These are phyloP conservation scores for Orcinus orca DNA, from an alignment of 2,113 vertebrate species.

Conservation along the genomic window DNA sequence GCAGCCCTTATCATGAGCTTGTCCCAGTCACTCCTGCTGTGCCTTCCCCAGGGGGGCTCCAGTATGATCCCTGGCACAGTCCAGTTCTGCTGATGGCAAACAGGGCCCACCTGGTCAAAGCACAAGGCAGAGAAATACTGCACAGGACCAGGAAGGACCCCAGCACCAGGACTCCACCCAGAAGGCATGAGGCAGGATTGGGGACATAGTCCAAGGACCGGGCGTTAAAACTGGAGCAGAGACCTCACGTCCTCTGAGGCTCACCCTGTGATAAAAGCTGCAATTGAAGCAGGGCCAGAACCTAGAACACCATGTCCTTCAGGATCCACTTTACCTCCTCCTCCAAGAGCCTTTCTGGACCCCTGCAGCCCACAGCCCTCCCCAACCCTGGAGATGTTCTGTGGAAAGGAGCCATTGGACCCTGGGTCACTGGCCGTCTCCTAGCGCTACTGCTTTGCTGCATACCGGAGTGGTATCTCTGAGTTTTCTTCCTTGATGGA, in stretches of 20 bases:
- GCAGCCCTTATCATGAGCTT: background rate
- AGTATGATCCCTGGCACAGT: background rate
- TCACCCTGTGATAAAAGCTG: background rate
- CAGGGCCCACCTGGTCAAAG: background rate
- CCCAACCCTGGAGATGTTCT: background rate
- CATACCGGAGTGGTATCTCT: background rate
- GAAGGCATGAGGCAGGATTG: background rate
- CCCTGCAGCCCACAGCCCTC: background rate
- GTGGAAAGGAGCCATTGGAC: background rate
- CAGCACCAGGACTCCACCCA: background rate
- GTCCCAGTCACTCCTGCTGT: background rate
- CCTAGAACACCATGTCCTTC: background rate
- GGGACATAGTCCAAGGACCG: background rate
- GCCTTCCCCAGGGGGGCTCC: background rate
- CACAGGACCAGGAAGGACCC: fast-evolving
- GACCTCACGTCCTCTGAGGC: background rate
- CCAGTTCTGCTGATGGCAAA: background rate
- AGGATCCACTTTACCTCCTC: background rate
- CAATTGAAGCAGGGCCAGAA: background rate
- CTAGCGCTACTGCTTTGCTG: background rate
- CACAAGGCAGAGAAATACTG: background rate
- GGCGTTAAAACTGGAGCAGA: background rate
- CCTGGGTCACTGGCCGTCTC: background rate
- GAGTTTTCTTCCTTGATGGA: background rate
- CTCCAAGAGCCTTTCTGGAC: background rate